Evolutionary conservation across 2,113 vertebrate genomes (phyloP).

Genomic region (Atlantisia rogersi): DNA sequence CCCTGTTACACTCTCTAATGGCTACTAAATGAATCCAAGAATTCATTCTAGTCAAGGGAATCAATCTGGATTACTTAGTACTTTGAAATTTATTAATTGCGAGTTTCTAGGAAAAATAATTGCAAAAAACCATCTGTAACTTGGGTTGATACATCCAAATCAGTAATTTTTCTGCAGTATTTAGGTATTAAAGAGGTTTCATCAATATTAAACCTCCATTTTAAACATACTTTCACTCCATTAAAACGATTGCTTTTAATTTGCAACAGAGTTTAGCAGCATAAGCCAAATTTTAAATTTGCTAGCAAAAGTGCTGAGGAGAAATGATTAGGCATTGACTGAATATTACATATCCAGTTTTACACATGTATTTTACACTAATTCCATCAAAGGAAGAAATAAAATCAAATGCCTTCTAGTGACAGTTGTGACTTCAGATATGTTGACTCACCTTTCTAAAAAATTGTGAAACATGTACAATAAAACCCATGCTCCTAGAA

Average conservation of each 20-base stretch:
- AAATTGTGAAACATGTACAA: rapidly evolving
- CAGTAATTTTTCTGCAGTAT: not conserved
- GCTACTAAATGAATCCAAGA: not conserved
- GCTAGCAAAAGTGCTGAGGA: not conserved
- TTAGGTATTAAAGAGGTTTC: not conserved
- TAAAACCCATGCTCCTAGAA: not conserved
- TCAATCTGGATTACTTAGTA: not conserved
- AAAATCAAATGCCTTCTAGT: not conserved
- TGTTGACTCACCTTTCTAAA: not conserved
- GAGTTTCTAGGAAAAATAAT: not conserved
- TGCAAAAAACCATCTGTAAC: not conserved
- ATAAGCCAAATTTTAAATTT: not conserved
- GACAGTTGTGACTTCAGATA: not conserved
- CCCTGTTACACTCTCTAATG: not conserved
- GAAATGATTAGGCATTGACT: not conserved
- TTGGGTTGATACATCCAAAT: not conserved
- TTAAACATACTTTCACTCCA: not conserved
- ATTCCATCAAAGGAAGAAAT: not conserved
- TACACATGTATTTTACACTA: not conserved
- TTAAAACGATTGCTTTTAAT: not conserved
- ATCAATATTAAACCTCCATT: not conserved
- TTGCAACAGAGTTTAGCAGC: not conserved
- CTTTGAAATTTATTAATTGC: not conserved
- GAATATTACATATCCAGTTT: not conserved
- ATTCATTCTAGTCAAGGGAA: not conserved